phyloP scores from a whole-genome alignment of 2,888 invertebrate genomes.

The Colletes collaris region DNA sequence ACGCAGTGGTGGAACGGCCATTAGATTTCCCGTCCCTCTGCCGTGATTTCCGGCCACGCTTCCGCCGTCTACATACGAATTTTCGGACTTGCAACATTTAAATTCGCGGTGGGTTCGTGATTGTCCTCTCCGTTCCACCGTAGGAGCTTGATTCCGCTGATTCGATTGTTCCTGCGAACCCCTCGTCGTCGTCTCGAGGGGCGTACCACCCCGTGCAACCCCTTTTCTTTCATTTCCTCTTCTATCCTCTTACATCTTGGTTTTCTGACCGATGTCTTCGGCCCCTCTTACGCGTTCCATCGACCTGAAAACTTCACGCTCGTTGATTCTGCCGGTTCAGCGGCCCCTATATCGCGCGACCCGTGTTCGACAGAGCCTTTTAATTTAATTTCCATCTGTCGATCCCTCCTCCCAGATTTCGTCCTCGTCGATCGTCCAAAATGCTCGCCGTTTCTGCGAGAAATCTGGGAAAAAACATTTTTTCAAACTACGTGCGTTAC shows the following conservation, averaged over 20 bases:
- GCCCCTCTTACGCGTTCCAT: constrained; percentile 56
- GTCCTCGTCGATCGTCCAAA: neutral
- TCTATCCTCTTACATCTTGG: constrained; percentile 28
- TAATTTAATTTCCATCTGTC: constrained; percentile 54
- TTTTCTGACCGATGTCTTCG: constrained; percentile 57
- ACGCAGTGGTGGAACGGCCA: too few species aligned
- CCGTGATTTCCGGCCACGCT: constrained; percentile 3
- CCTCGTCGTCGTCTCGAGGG: constrained; percentile 31
- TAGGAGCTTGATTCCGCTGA: constrained; percentile 70
- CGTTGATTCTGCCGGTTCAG: constrained; percentile 31
- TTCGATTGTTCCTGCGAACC: constrained; percentile 69
- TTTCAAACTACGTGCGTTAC: too few species aligned
- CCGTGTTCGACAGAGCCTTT: constrained; percentile 36
- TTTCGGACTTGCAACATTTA: constrained; percentile 64
- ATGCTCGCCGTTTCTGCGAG: too few species aligned
- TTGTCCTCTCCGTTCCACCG: constrained; percentile 61
- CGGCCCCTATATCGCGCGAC: constrained; percentile 40
- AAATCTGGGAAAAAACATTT: too few species aligned
- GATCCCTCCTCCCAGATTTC: neutral
- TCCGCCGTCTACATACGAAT: constrained; percentile 7
- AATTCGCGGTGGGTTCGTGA: constrained; percentile 71
- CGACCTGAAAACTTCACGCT: constrained; percentile 61
- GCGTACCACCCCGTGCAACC: constrained; percentile 29
- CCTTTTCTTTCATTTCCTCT: constrained; percentile 5
- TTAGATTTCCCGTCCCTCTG: constrained; percentile 24